Percentiles rank a stretch among this genome's conserved stretches.
Conservation (phyloP, 2,888 invertebrate genomes). For the Apodemia mormo region DNA sequence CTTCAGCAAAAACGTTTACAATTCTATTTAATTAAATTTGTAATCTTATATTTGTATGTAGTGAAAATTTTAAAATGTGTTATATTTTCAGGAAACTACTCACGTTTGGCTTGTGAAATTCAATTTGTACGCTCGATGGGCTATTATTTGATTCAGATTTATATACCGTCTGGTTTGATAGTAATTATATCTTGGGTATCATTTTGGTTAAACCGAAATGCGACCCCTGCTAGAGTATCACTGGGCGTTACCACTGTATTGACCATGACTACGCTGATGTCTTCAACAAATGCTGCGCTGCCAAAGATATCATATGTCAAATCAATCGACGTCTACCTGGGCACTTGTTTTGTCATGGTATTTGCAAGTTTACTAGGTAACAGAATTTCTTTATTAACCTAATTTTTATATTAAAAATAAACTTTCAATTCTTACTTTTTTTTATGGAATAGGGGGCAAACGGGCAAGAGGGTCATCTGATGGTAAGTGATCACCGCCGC, state of each 20-base stretch:
- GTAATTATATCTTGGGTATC: slow-evolving; percentile 98
- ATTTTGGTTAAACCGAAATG: slow-evolving; percentile 97
- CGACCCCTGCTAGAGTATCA: slow-evolving; percentile 96
- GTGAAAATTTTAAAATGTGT: slow-evolving; percentile 67
- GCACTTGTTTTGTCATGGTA: slow-evolving; percentile 99
- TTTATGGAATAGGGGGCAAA: no score
- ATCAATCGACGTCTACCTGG: slow-evolving; percentile 98
- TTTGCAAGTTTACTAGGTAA: slow-evolving; percentile 98
- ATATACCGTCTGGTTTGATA: slow-evolving; percentile 97
- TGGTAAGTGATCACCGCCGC: no score
- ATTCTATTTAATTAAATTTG: neutral
- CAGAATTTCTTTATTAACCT: slow-evolving; percentile 18
- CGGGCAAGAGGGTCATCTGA: no score
- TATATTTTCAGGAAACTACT: slow-evolving; percentile 91
- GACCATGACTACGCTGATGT: slow-evolving; percentile 99
- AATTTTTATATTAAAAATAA: no score
- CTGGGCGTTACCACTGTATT: slow-evolving; percentile 97
- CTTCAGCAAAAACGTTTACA: slow-evolving; percentile 8
- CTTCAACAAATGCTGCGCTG: slow-evolving; percentile 96
- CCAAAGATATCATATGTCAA: slow-evolving; percentile 99
- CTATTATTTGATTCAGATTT: slow-evolving; percentile 99
- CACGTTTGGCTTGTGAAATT: slow-evolving; percentile 96
- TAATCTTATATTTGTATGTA: neutral
- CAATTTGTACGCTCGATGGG: slow-evolving; percentile 99
- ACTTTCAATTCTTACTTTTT: no score